Conservation (phyloP, 2,797 vertebrate species). For the Xiphorhynchus erythropygius region DNA sequence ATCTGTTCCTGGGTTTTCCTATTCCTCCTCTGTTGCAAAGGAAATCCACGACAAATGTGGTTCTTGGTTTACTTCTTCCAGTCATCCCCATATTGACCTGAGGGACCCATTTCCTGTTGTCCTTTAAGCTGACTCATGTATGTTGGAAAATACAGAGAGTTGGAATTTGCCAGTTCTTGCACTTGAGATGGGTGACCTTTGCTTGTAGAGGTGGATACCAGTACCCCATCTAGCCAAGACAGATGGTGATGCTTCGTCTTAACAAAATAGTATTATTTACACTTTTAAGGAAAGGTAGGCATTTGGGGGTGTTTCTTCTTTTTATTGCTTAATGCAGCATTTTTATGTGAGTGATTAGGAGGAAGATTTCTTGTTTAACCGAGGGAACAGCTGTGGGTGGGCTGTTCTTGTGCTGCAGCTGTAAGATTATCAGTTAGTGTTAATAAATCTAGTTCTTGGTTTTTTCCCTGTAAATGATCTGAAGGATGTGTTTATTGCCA, state of each 20-base stretch:
- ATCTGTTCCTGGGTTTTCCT: not conserved
- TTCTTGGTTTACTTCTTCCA: not conserved
- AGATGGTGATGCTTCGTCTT: not conserved
- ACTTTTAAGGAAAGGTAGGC: not conserved
- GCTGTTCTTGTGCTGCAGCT: not conserved
- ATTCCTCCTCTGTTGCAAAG: not conserved
- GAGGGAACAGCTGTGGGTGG: not conserved
- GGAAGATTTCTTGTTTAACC: not conserved
- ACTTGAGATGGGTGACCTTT: not conserved
- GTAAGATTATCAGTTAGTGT: not conserved
- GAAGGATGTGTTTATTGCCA: constrained; percentile 7
- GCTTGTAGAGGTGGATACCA: not conserved
- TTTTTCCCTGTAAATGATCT: not conserved
- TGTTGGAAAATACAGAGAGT: fast-evolving
- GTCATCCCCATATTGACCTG: not conserved
- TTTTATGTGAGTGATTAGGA: not conserved
- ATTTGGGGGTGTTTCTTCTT: not conserved
- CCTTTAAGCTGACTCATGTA: not conserved
- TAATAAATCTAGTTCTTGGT: not conserved
- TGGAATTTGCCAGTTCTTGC: not conserved
- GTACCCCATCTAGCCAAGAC: not conserved
- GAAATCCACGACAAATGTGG: not conserved
- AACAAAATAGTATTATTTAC: not conserved
- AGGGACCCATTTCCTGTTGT: fast-evolving
- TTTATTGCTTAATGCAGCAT: not conserved